Evolutionary conservation across 2,113 vertebrate genomes (phyloP).

Genomic region (Dunckerocampus dactyliophorus): DNA sequence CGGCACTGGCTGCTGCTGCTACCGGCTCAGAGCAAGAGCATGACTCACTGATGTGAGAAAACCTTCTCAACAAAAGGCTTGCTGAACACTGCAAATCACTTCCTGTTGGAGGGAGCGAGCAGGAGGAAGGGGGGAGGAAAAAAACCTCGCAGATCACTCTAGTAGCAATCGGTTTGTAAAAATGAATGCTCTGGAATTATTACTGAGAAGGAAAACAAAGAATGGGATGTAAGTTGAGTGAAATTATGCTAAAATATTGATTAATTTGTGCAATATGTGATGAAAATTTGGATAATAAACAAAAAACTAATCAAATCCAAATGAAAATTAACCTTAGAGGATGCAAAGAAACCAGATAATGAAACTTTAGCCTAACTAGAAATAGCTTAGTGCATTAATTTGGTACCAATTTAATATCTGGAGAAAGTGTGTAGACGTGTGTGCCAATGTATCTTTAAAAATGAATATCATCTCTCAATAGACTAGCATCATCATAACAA

Average conservation of each 20-base stretch:
- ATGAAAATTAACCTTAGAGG: background rate
- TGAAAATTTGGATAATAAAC: background rate
- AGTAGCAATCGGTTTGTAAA: slow-evolving; percentile 93
- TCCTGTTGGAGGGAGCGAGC: slow-evolving; percentile 84
- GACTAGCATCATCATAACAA: background rate
- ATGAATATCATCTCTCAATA: too few relatives aligned
- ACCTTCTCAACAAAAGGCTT: slow-evolving; percentile 99
- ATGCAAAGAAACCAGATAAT: slow-evolving; percentile 11
- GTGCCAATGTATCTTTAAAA: too few relatives aligned
- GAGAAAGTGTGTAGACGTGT: too few relatives aligned
- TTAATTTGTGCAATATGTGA: background rate
- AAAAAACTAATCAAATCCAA: background rate
- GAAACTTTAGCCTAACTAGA: slow-evolving; percentile 14
- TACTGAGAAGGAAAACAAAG: too few relatives aligned
- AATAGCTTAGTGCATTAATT: background rate
- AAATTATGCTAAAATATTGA: too few relatives aligned
- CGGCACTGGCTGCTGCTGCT: slow-evolving; percentile 79
- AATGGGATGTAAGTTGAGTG: too few relatives aligned
- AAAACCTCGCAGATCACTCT: slow-evolving; percentile 89
- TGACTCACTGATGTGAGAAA: slow-evolving; percentile 98
- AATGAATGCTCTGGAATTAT: slow-evolving; percentile 8
- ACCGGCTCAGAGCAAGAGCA: slow-evolving; percentile 90
- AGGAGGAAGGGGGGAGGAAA: slow-evolving; percentile 17
- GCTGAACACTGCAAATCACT: slow-evolving; percentile 98
- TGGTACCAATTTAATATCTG: too few relatives aligned